Evolutionary conservation across 2,113 vertebrate species (phyloP).

Genomic region (Lanius ludovicianus): DNA sequence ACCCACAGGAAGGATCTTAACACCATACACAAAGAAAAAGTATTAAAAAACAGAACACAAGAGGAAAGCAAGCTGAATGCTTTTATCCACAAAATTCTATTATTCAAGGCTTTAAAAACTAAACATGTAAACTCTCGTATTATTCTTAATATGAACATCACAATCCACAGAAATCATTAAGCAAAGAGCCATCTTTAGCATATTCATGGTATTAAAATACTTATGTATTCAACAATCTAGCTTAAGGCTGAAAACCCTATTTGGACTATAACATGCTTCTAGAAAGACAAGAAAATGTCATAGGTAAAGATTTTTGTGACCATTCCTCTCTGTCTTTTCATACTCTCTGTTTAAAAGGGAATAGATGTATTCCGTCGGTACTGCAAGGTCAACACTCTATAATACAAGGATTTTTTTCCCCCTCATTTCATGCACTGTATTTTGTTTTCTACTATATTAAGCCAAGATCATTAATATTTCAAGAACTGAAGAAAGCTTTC

Average conservation of each 20-base stretch:
- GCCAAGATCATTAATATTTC: conserved; percentile 74
- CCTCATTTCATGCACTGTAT: background rate
- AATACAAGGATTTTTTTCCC: background rate
- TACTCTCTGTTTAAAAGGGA: background rate
- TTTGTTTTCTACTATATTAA: conserved; percentile 71
- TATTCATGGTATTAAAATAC: background rate
- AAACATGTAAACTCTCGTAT: background rate
- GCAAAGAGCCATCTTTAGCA: background rate
- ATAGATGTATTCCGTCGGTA: background rate
- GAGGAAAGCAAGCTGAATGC: background rate
- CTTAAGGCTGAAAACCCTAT: background rate
- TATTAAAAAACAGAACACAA: background rate
- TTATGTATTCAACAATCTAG: background rate
- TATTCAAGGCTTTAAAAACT: background rate
- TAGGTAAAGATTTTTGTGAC: background rate
- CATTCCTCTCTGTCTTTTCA: background rate
- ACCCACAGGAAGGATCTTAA: background rate
- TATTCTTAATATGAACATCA: background rate
- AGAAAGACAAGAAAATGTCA: background rate
- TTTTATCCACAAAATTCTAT: background rate
- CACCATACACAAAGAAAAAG: background rate
- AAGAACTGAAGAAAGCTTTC: conserved; percentile 62
- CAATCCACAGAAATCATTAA: background rate
- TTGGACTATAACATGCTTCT: background rate
- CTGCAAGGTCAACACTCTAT: conserved; percentile 36